A percentile compares a stretch with the other conserved stretches of the same genome.
These are phyloP conservation scores for Mastacembelus armatus DNA, from an alignment of 2,797 vertebrate species.

Conservation along the genomic window DNA sequence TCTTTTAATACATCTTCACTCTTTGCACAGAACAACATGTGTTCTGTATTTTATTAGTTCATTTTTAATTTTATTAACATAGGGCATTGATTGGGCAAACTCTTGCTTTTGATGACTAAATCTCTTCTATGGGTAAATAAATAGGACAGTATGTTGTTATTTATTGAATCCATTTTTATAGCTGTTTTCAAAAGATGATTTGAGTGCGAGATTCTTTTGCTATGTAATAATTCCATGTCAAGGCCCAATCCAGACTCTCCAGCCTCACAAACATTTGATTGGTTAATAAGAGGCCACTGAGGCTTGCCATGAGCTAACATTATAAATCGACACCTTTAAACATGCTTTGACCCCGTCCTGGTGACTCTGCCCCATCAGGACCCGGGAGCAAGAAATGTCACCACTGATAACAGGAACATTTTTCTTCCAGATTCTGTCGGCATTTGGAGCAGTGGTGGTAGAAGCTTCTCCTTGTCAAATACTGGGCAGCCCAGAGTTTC, in stretches of 20 bases:
- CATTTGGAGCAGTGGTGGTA: slow-evolving; percentile 33
- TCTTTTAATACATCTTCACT: no score
- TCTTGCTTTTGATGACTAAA: no score
- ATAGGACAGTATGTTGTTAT: no score
- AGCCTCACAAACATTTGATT: slow-evolving; percentile 49
- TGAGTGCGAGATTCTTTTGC: no score
- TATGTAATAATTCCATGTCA: neutral
- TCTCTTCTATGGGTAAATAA: no score
- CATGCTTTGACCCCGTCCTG: neutral
- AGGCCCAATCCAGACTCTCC: neutral
- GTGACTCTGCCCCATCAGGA: slow-evolving; percentile 1
- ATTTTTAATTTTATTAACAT: no score
- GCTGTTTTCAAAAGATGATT: no score
- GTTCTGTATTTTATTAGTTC: no score
- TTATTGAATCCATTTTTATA: no score
- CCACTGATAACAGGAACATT: slow-evolving; percentile 30
- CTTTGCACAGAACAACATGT: no score
- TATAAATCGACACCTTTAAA: slow-evolving; percentile 39
- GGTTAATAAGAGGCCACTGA: slow-evolving; percentile 25
- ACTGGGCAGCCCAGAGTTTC: slow-evolving; percentile 69
- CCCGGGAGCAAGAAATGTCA: slow-evolving; percentile 48
- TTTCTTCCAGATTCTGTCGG: slow-evolving; percentile 32
- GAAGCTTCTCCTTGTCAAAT: slow-evolving; percentile 66
- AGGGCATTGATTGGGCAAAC: no score
- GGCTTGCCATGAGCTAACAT: neutral